Evolutionary conservation across 2,797 vertebrate species (phyloP), one percentile per base, ranked within the genome.

Genomic region (Podargus strigoides): DNA sequence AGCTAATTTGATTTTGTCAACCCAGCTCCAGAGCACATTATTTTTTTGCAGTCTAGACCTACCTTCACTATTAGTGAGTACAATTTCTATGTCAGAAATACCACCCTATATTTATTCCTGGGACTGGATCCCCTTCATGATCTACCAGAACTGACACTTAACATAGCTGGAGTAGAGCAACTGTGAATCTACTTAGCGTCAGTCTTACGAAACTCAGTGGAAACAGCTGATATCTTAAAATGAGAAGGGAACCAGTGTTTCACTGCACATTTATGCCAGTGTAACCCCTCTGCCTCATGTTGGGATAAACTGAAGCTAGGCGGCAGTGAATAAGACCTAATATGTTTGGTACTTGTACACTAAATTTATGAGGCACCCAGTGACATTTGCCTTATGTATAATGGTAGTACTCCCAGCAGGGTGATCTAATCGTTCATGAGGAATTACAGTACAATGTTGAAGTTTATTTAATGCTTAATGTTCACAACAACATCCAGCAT

Each of bases 341-440:
- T 77, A 93, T n/a, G 49, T 93, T 95, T 93, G 88, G 74, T 97
- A 42, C 56, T 96, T 74, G 44, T 82, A 72, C n/a, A 52, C 52
- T 85, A 82, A 88, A 96, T 97, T 94, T 96, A 96, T 91, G 95
- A 94, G 91, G 77, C 85, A 88, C 41, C 64, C 67, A 24, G 80
- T 93, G 94, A 94, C 94, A 95, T 94, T 96, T 94, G 87, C 91
- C 93, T 94, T 95, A 88, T 85, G 67, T 82, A 90, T 59, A 91
- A 91, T 93, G 83, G 91, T 97, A 95, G 87, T 69, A 74, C 64
- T 96, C 94, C 70, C 91, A 95, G 95, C 93, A 94, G 89, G 89
- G 92, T 85, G 94, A 88, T 94, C 87, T 94, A 94, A 95, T 95
- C 53, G 79, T 90, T 95, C 89, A 94, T 53, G 85, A 94, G 87